Percentiles rank a stretch among this genome's conserved stretches.
Conservation (phyloP, 2,797 vertebrate species). For the Pantherophis alleghaniensis region DNA sequence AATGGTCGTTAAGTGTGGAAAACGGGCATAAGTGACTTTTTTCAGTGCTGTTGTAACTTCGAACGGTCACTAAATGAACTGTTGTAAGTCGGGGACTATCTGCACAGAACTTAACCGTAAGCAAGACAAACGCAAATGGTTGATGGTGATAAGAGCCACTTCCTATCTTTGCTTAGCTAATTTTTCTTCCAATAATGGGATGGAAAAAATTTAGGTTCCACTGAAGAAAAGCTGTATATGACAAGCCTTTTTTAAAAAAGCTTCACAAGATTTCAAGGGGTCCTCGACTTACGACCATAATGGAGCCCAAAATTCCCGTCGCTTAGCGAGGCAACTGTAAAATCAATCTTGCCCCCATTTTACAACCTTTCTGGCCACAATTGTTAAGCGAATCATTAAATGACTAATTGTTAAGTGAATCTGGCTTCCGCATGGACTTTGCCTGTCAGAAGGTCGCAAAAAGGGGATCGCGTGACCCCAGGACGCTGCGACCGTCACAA, state of each 20-base stretch:
- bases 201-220: background rate
- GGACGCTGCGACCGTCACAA: background rate
- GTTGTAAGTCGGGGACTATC: background rate
- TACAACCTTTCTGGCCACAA: background rate
- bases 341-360: background rate
- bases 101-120: background rate
- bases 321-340: background rate
- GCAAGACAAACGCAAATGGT: too few relatives aligned
- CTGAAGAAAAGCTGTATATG: background rate
- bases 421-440: background rate
- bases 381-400: background rate
- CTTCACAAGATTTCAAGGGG: background rate
- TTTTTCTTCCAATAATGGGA: background rate
- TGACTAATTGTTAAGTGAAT: background rate
- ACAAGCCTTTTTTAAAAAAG: background rate
- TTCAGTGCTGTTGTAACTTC: background rate
- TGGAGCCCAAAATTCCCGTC: fast-evolving
- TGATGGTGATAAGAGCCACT: too few relatives aligned
- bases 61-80: background rate
- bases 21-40: background rate
- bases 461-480: background rate
- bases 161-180: background rate
- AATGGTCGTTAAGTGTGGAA: background rate
- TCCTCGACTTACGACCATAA: background rate
- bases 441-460: too few relatives aligned